phyloP scores from a whole-genome alignment of 2,113 vertebrate genomes.

The Platysteira castanea region DNA sequence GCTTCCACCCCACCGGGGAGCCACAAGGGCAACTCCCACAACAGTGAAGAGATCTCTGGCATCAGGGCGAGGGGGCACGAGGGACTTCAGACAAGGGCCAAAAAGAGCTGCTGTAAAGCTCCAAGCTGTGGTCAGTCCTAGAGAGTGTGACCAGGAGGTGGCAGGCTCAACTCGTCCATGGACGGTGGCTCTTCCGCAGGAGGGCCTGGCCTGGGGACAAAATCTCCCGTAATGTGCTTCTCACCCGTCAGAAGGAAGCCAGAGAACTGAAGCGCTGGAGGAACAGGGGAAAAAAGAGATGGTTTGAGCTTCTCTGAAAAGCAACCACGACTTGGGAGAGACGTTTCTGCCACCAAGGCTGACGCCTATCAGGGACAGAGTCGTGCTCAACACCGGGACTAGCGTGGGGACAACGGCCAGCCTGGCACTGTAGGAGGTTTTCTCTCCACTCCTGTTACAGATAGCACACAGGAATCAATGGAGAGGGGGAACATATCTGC shows the following conservation, averaged over 20 bases:
- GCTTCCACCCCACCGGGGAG: accelerated
- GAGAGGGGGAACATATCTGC: neutral
- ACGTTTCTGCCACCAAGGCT: neutral
- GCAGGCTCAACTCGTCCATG: constrained; percentile 32
- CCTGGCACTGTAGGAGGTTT: neutral
- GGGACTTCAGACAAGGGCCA: neutral
- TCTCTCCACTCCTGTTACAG: neutral
- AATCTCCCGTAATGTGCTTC: accelerated
- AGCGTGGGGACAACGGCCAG: accelerated
- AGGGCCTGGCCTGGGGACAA: neutral
- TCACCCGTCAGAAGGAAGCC: neutral
- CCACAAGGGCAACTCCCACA: neutral
- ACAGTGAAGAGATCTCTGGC: neutral
- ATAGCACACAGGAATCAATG: neutral
- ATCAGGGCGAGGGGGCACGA: neutral
- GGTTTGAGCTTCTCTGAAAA: neutral
- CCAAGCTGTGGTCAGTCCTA: neutral
- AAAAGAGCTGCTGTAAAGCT: neutral
- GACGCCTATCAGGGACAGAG: accelerated
- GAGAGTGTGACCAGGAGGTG: constrained; percentile 39
- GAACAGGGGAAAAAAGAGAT: neutral
- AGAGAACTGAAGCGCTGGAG: neutral
- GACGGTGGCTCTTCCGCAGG: neutral
- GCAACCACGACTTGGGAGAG: neutral
- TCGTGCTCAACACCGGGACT: accelerated